A percentile compares a stretch with the other conserved stretches of the same genome.
Conservation (phyloP, 2,797 vertebrate genomes). For the Aeoliscus strigatus region DNA sequence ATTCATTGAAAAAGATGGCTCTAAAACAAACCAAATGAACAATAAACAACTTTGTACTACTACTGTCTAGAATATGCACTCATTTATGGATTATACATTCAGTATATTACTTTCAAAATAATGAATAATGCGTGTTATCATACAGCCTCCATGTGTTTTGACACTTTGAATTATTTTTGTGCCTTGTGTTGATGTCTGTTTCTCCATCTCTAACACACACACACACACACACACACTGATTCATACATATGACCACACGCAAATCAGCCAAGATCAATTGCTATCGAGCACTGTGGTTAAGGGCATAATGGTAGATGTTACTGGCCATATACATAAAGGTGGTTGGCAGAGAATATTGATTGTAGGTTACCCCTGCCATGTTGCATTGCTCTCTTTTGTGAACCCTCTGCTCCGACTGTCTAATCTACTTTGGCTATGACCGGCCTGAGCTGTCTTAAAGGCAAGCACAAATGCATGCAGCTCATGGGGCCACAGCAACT, state of each 20-base stretch:
- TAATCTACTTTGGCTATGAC: slow-evolving; percentile 47
- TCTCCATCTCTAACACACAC: not conserved
- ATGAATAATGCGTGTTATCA: slow-evolving; percentile 14
- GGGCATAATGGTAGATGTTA: slow-evolving; percentile 36
- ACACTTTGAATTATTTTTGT: slow-evolving; percentile 7
- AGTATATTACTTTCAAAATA: too few species aligned
- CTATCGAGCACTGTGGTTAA: slow-evolving; percentile 30
- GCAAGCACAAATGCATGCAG: slow-evolving; percentile 51
- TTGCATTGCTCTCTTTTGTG: slow-evolving; percentile 35
- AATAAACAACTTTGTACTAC: too few species aligned
- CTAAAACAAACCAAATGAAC: too few species aligned
- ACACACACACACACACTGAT: slow-evolving; percentile 4
- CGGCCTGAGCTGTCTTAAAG: slow-evolving; percentile 35
- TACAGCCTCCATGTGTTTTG: slow-evolving; percentile 14
- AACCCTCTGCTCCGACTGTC: slow-evolving; percentile 45
- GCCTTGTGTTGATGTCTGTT: not conserved
- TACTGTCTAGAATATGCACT: too few species aligned
- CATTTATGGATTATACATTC: too few species aligned
- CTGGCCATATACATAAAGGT: slow-evolving; percentile 53
- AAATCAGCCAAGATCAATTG: slow-evolving; percentile 49
- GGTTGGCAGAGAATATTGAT: slow-evolving; percentile 59
- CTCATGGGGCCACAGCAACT: slow-evolving; percentile 35
- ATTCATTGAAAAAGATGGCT: too few species aligned
- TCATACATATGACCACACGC: slow-evolving; percentile 29
- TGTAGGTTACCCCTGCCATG: slow-evolving; percentile 42